These are phyloP conservation scores for Hemibagrus guttatus DNA, from an alignment of 2,797 vertebrate species.

Conservation along the genomic window DNA sequence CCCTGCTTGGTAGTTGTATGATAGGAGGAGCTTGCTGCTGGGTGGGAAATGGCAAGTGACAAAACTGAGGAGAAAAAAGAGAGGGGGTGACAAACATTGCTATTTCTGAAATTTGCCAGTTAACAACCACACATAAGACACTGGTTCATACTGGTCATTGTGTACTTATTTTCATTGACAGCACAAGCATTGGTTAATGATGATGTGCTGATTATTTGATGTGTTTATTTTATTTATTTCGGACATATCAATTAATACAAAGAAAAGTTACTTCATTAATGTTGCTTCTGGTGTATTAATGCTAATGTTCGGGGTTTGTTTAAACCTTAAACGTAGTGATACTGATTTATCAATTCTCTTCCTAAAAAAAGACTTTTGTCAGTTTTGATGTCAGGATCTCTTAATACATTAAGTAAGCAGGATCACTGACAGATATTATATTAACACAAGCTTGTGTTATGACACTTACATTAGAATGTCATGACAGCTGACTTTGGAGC, in stretches of 20 bases:
- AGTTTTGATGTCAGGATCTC: not conserved
- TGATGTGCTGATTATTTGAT: not conserved
- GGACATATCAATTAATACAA: not conserved
- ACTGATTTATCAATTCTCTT: not conserved
- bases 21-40: not conserved
- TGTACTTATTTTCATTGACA: not conserved
- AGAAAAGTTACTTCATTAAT: not conserved
- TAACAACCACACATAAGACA: not conserved
- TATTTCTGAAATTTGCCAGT: not conserved
- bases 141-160: not conserved
- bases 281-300: not conserved
- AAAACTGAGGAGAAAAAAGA: not conserved
- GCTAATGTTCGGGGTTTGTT: not conserved
- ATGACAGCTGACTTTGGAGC: not conserved
- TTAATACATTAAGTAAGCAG: not conserved
- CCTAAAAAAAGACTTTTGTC: not conserved
- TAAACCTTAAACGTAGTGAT: not conserved
- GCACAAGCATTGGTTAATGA: not conserved
- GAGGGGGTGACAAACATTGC: not conserved
- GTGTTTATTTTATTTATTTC: not conserved
- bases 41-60: not conserved
- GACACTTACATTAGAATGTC: not conserved
- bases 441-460: not conserved
- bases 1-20: not conserved
- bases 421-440: not conserved